These are phyloP conservation scores for Nasonovia ribisnigri DNA, from an alignment of 2,888 invertebrate genomes.

Conservation along the genomic window DNA sequence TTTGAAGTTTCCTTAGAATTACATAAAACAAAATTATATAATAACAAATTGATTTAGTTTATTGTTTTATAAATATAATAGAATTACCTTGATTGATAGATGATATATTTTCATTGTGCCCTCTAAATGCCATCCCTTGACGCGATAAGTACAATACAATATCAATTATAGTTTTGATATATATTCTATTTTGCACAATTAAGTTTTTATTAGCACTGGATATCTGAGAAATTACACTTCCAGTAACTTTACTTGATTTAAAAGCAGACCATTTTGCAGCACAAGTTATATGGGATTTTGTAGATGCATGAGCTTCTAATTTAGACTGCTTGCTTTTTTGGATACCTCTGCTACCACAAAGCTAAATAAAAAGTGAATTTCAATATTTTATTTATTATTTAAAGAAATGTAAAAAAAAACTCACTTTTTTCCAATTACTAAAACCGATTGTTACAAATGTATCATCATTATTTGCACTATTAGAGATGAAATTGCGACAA, in stretches of 20 bases:
- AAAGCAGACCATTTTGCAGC: background rate
- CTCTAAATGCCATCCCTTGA: slow-evolving; percentile 2
- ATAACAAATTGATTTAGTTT: no score
- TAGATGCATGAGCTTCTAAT: slow-evolving; percentile 25
- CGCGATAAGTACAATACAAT: slow-evolving; percentile 20
- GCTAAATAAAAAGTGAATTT: slow-evolving; percentile 6
- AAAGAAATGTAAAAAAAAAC: no score
- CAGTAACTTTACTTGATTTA: slow-evolving; percentile 23
- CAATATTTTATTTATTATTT: no score
- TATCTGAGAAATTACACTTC: slow-evolving; percentile 4
- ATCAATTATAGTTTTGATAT: slow-evolving; percentile 18
- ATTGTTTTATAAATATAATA: background rate
- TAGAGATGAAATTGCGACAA: slow-evolving; percentile 21
- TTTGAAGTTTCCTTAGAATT: slow-evolving; percentile 13
- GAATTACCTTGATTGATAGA: background rate
- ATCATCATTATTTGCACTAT: slow-evolving; percentile 9
- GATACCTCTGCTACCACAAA: slow-evolving; percentile 17
- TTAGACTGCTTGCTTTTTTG: slow-evolving; percentile 36
- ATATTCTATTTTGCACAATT: no score
- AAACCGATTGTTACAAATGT: slow-evolving; percentile 6
- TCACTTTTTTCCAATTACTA: background rate
- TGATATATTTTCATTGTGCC: background rate
- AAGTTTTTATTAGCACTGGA: background rate
- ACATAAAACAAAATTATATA: background rate
- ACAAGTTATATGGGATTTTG: slow-evolving; percentile 9